phyloP scores from a whole-genome alignment of 2,113 vertebrate genomes.

The Clinocottus analis region DNA sequence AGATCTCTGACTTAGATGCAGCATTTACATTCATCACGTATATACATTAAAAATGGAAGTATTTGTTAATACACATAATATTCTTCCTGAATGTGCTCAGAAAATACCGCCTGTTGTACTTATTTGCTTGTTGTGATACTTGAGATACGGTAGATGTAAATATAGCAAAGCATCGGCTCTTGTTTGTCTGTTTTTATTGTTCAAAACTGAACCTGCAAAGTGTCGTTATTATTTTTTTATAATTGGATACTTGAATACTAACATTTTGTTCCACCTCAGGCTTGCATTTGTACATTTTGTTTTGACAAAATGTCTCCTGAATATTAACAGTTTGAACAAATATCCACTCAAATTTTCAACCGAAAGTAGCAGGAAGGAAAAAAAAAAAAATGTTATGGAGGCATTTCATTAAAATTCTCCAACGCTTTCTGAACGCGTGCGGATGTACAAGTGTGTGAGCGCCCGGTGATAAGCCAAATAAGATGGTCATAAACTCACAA shows the following conservation, averaged over 20 bases:
- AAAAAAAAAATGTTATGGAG: background rate
- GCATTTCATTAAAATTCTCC: background rate
- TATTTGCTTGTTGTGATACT: background rate
- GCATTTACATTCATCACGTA: no score
- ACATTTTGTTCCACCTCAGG: background rate
- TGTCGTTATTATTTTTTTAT: background rate
- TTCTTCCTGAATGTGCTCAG: background rate
- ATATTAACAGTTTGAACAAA: background rate
- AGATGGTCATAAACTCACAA: constrained; percentile 21
- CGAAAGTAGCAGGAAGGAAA: background rate
- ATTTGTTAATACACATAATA: background rate
- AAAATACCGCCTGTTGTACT: background rate
- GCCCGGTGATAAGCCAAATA: constrained; percentile 11
- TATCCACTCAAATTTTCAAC: background rate
- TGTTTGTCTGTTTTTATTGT: background rate
- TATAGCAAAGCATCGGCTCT: background rate
- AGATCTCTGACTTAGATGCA: background rate
- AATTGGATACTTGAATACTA: background rate
- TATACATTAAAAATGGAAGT: background rate
- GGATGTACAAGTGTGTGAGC: background rate
- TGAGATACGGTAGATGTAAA: background rate
- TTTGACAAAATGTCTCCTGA: background rate
- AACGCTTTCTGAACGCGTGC: background rate
- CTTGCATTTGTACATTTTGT: background rate
- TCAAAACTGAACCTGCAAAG: constrained; percentile 7